Base-by-base conservation (phyloP, 2,797 vertebrate species). In the Enteromius fasciolatus region DNA sequence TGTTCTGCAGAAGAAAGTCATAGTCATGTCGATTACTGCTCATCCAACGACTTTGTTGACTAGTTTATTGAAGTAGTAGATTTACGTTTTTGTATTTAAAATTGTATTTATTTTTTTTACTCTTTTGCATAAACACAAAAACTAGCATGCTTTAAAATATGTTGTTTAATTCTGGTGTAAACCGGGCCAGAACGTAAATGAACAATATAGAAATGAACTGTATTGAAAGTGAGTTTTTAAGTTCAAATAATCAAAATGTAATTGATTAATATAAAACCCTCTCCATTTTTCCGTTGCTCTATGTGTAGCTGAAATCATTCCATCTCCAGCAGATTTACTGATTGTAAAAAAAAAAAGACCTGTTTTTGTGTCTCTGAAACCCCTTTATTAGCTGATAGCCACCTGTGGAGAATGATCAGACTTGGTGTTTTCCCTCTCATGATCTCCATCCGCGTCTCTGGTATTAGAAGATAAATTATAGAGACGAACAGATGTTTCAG, bases 401-500 rank as follows among this genome's bases (percentile, higher is more conserved):
- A 61, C 68, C 23, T 68, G 61, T 50, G 46, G 63, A 54, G 18
- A 67, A 33, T 14, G 66, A 67, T 28, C 15, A 36, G 23, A 79
- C 36, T 54, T 76, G 23, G 44, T 18, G 11, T 39, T 59, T 41
- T 41, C 57, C 18, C 54, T 70, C 66, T 77, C 78, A 50, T 75
- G n/a, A 28, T 75, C 46, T 61, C 2, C 5, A 36, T 39, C 39
- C 17, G 67, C 11, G 33, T 79, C 39, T 50, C 20, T 68, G 36
- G 25, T 18, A 17, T 73, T 20, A 23, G 14, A n/a, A 25, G 54
- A 74, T 50, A 50, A 46, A 75, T 66, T 64, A 67, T 78, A 66
- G 78, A 80, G 68, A 57, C 44, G 61, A 86, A 78, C 84, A 84
- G 73, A 80, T 86, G 77, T 70, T 86, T 76, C 73, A 78, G 76